These are phyloP conservation scores for Telmatochromis sp. DNA, from an alignment of 2,113 vertebrate species.

Conservation along the genomic window DNA sequence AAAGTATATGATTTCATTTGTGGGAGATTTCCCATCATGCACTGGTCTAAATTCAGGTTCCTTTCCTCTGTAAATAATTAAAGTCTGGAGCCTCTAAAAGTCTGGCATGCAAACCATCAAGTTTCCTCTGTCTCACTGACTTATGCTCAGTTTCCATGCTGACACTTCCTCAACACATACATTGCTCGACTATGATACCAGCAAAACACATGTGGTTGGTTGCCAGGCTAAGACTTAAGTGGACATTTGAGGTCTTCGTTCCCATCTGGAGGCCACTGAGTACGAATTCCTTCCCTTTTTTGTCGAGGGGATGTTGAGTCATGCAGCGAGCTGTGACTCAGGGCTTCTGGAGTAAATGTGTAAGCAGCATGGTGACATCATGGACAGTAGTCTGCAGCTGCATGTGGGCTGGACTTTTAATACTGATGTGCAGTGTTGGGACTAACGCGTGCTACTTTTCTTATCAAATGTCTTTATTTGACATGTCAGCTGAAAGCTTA, in stretches of 20 bases:
- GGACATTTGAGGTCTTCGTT: not conserved
- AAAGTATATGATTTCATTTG: not conserved
- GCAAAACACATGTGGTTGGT: not conserved
- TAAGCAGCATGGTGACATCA: not conserved
- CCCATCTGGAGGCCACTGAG: not conserved
- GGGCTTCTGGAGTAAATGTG: not conserved
- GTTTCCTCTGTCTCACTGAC: not conserved
- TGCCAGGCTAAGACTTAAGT: not conserved
- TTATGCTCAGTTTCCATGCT: not conserved
- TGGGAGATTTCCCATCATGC: not conserved
- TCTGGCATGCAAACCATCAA: not conserved
- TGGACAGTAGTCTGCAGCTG: not conserved
- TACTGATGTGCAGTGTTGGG: too few species aligned
- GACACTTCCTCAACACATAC: not conserved
- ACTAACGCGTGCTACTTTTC: not conserved
- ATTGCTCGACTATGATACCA: not conserved
- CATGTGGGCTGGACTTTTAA: not conserved
- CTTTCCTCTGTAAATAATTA: not conserved
- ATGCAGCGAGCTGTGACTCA: slow-evolving; percentile 21
- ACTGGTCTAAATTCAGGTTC: not conserved
- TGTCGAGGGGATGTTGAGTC: slow-evolving; percentile 9
- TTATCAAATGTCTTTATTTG: not conserved
- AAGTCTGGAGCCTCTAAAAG: not conserved
- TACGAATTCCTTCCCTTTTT: slow-evolving; percentile 20
- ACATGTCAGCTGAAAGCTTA: not conserved